Base-by-base conservation (phyloP, 2,113 vertebrate species). In the Corythoichthys haematopterus region DNA sequence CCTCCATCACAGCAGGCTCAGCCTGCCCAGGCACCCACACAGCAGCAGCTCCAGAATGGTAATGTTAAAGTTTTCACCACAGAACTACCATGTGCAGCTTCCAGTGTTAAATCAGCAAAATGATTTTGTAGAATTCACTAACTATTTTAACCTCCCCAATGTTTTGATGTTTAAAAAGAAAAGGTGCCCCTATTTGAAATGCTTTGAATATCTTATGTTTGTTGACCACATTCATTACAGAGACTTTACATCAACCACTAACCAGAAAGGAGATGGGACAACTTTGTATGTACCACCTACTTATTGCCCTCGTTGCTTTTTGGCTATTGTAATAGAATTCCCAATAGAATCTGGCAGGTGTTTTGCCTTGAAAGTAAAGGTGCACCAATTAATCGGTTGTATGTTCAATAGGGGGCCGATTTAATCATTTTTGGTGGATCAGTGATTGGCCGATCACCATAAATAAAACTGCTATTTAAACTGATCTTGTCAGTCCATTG, bases 21-120 rank as follows among this genome's bases (percentile, higher is more conserved):
- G 65, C 81, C 64, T 70, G 82, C 77, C 63, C 90, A 89, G 64
- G 76, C 75, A 36, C 90, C 91, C 80, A 93, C 94, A 74, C 88
- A 94, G 45, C 94, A 94, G 75, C 92, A 95, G 81, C 93, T 94
- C 81, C 95, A 96, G 91, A 99, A 98, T 88, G 96, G 96, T 96
- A 95, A 82, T 10, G 6, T 15, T 12, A 51, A 65, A 8, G 28
- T 65, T 65, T 35, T 51, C 10, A 36, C 63, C 35, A 61, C 59
- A 15, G 45, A 10, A 28, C 28, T 45, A 57, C 5, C 9, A 8
- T 40, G 37, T 40, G 4, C 14, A 3, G 37, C 8, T 11, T 55
- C 7, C 38, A n/a, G 38, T 61, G 59, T 61, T 61, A 20, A 6
- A 20, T 53, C 12, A 2, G 12, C 15, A 36, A 20, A 43, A 15